Conservation (phyloP, 1,140 invertebrate species). For the Drosophila nebulosa region DNA sequence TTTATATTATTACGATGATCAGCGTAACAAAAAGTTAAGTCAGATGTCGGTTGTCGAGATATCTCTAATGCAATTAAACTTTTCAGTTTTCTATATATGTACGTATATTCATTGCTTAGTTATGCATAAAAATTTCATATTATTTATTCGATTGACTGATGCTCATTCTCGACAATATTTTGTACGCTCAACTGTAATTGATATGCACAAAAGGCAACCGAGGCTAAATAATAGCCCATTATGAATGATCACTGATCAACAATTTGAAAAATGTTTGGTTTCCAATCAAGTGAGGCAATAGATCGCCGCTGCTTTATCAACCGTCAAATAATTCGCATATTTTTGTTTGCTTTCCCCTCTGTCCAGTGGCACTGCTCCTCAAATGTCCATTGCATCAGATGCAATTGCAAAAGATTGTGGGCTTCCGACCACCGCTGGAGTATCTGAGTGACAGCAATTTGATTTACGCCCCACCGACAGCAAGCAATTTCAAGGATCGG, state of each 20-base stretch:
- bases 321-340: constrained; percentile 11
- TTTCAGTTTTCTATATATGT: constrained; percentile 31
- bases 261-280: constrained; percentile 52
- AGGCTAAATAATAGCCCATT: constrained; percentile 9
- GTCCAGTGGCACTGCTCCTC: constrained; percentile 60
- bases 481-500: constrained; percentile 54
- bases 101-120: constrained; percentile 31
- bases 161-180: constrained; percentile 15
- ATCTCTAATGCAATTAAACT: not conserved
- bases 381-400: constrained; percentile 77
- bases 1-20: not conserved
- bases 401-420: constrained; percentile 79
- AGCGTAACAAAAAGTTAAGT: not conserved
- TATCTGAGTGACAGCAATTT: constrained; percentile 60
- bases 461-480: constrained; percentile 50
- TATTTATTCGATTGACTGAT: constrained; percentile 42
- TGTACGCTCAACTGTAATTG: constrained; percentile 28
- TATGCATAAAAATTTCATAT: constrained; percentile 51
- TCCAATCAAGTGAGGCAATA: constrained; percentile 50
- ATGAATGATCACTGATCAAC: constrained; percentile 19
- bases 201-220: constrained; percentile 34
- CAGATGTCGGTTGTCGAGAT: not conserved
- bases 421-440: constrained; percentile 71
- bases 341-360: constrained; percentile 4
- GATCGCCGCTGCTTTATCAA: not conserved